phyloP scores from a whole-genome alignment of 2,797 vertebrate genomes.

The Phrynocephalus vlangalii region DNA sequence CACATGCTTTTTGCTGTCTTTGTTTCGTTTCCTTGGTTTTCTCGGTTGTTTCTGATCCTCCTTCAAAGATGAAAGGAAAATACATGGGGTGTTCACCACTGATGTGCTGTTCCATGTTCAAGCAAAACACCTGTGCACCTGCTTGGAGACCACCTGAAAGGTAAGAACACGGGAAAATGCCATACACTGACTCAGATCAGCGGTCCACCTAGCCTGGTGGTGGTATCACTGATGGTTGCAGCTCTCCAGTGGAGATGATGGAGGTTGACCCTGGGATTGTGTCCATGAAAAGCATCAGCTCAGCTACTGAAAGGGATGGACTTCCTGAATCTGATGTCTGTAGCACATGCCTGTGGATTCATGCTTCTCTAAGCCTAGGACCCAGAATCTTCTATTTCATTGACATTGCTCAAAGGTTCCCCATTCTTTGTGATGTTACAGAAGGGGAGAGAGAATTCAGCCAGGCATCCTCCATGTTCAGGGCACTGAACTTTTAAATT shows the following conservation, averaged over 20 bases:
- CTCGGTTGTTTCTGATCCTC: neutral
- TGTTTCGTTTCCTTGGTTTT: neutral
- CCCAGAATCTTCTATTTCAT: no score
- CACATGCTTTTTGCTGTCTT: neutral
- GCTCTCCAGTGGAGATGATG: neutral
- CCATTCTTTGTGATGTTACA: no score
- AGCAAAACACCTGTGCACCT: neutral
- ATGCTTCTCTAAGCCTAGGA: no score
- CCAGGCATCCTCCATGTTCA: no score
- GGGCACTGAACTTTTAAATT: no score
- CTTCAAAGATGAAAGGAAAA: slow-evolving; percentile 12
- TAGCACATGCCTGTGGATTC: no score
- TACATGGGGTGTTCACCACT: neutral
- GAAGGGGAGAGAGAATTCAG: no score
- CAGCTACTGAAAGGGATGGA: no score
- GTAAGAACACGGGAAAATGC: neutral
- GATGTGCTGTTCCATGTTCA: neutral
- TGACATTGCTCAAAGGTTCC: no score
- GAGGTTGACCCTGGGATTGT: neutral
- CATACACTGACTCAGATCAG: no score
- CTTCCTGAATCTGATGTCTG: no score
- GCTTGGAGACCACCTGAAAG: neutral
- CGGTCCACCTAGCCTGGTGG: neutral
- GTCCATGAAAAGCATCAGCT: neutral
- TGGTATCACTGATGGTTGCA: neutral